A percentile compares a stretch with the other conserved stretches of the same genome.
Evolutionary conservation across 2,797 vertebrate genomes (phyloP).

Genomic region (Diplodus sargus): DNA sequence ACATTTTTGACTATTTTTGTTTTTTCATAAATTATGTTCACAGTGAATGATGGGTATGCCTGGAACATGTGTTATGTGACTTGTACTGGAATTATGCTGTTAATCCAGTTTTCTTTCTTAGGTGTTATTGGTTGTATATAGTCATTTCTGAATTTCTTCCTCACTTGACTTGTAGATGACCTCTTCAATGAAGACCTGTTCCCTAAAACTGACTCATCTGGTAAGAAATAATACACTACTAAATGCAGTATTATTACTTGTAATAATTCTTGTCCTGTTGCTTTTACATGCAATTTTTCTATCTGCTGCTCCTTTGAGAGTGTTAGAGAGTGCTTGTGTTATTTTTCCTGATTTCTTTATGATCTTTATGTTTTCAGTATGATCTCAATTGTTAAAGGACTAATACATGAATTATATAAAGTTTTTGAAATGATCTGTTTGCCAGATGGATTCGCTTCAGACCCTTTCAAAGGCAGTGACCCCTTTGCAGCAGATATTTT

Average conservation of each 20-base stretch:
- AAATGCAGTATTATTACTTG: no score
- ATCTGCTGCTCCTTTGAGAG: no score
- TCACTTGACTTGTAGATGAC: conserved; percentile 84
- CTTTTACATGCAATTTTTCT: no score
- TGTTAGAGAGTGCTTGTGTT: no score
- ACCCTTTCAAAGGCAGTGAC: conserved; percentile 87
- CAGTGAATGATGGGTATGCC: not conserved
- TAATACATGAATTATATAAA: no score
- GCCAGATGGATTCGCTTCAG: conserved; percentile 91
- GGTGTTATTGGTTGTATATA: not conserved
- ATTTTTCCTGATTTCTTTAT: no score
- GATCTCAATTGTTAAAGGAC: no score
- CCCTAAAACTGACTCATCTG: conserved; percentile 89
- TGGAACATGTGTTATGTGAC: not conserved
- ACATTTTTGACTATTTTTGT: not conserved
- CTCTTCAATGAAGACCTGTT: conserved; percentile 96
- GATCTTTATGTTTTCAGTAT: no score
- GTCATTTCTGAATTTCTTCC: not conserved
- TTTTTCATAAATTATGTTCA: not conserved
- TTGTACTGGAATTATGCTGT: not conserved
- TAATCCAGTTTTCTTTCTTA: not conserved
- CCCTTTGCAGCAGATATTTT: conserved; percentile 75
- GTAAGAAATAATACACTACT: conserved; percentile 77
- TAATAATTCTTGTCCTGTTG: no score
- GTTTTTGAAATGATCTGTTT: conserved; percentile 12